Percentiles rank a stretch among this genome's conserved stretches.
phyloP scores from a whole-genome alignment of 2,113 vertebrate genomes.

The Stercorarius parasiticus region DNA sequence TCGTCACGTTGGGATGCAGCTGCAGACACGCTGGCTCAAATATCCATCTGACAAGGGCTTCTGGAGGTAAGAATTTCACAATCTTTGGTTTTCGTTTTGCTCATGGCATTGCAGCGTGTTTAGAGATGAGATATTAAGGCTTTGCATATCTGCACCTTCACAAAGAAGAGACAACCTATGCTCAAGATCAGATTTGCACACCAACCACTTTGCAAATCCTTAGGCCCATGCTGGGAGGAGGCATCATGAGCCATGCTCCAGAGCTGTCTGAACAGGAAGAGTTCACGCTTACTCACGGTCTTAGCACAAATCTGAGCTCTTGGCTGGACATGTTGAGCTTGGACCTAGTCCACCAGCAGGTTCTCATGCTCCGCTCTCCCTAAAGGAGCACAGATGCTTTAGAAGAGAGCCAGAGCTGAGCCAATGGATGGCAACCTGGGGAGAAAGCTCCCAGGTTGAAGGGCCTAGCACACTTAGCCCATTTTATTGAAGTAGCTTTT shows the following conservation, averaged over 20 bases:
- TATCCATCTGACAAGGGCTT: background rate
- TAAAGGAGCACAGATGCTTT: background rate
- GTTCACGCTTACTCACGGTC: background rate
- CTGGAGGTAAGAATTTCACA: constrained; percentile 3
- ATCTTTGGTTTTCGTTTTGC: background rate
- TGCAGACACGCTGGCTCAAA: background rate
- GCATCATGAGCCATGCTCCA: background rate
- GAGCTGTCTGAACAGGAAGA: background rate
- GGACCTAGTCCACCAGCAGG: background rate
- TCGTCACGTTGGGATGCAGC: background rate
- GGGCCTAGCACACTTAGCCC: background rate
- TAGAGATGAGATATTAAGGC: background rate
- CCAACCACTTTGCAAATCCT: background rate
- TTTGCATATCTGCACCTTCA: background rate
- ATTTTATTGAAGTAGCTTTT: background rate
- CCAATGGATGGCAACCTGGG: background rate
- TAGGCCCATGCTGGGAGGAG: background rate
- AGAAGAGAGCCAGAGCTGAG: background rate
- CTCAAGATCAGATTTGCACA: background rate
- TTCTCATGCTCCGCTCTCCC: background rate
- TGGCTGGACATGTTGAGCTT: background rate
- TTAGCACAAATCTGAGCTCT: background rate
- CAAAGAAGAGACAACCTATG: background rate
- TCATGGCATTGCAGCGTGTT: background rate
- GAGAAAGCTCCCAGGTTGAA: background rate